These are phyloP conservation scores for Musca domestica DNA, from an alignment of 1,140 invertebrate species.

Conservation along the genomic window DNA sequence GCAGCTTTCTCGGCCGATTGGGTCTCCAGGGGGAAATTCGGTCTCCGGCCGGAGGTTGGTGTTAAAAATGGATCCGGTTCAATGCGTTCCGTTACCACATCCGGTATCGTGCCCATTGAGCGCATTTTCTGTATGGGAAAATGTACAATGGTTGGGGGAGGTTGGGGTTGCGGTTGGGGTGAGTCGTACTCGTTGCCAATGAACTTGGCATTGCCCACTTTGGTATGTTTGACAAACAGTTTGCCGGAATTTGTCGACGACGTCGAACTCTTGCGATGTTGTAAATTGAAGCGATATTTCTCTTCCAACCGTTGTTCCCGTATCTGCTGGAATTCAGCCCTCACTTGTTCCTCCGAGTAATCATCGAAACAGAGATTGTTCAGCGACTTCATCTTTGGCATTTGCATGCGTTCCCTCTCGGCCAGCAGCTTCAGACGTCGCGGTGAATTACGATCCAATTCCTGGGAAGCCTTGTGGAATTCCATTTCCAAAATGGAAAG, in stretches of 20 bases:
- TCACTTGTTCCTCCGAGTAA: constrained; percentile 39
- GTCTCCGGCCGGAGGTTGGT: constrained; percentile 40
- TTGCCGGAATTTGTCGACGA: constrained; percentile 42
- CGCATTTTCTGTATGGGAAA: constrained; percentile 53
- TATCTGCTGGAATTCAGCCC: constrained; percentile 45
- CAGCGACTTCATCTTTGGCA: constrained; percentile 51
- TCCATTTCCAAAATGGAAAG: constrained; percentile 51
- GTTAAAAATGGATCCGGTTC: constrained; percentile 49
- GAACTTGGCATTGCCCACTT: constrained; percentile 53
- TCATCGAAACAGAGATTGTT: constrained; percentile 50
- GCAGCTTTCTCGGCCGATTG: constrained; percentile 42
- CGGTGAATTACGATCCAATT: constrained; percentile 48
- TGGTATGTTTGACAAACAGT: constrained; percentile 40
- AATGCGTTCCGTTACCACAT: constrained; percentile 45
- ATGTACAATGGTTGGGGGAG: constrained; percentile 25
- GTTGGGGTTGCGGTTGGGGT: constrained; percentile 25
- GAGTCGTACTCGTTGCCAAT: constrained; percentile 46
- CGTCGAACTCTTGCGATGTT: constrained; percentile 41
- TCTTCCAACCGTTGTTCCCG: constrained; percentile 39
- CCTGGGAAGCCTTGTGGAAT: constrained; percentile 49
- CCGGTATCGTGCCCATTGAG: constrained; percentile 52
- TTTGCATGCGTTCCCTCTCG: constrained; percentile 40
- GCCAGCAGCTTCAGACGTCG: constrained; percentile 44
- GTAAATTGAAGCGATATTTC: constrained; percentile 38
- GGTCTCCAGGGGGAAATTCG: constrained; percentile 36